Evolutionary conservation across 2,888 invertebrate genomes (phyloP).

Genomic region (Hermodice carunculata): DNA sequence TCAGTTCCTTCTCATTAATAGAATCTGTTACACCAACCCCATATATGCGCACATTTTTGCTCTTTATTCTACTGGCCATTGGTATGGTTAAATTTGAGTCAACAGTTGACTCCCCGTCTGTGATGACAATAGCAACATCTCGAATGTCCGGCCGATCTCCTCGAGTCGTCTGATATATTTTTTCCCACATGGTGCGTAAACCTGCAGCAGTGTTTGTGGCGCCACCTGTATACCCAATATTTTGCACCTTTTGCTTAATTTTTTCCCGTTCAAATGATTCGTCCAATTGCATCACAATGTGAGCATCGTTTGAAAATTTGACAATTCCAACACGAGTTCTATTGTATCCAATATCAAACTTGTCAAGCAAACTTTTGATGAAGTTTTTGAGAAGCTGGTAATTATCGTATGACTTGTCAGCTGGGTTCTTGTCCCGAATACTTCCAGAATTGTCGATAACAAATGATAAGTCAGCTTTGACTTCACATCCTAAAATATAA

Average conservation of each 20-base stretch:
- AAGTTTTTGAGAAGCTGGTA: conserved; percentile 3
- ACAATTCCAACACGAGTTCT: background rate
- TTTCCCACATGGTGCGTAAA: conserved; percentile 4
- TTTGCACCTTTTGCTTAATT: conserved; percentile 6
- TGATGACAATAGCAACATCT: conserved; percentile 24
- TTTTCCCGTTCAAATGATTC: background rate
- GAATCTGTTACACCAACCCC: conserved; percentile 23
- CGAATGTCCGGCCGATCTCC: conserved; percentile 28
- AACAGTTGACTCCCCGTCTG: conserved; percentile 27
- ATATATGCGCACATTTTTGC: conserved; percentile 10
- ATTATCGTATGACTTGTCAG: conserved; percentile 9
- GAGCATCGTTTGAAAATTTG: conserved; percentile 5
- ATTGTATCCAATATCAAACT: background rate
- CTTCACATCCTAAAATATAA: conserved; percentile 3
- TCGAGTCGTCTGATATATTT: conserved; percentile 2
- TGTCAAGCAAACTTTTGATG: conserved; percentile 2
- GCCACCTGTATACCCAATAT: conserved; percentile 23
- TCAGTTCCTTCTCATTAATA: conserved; percentile 21
- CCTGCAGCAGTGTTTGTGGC: conserved; percentile 27
- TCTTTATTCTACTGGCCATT: conserved; percentile 20
- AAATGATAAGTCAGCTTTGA: conserved; percentile 5
- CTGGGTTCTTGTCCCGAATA: conserved; percentile 7
- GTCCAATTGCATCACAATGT: conserved; percentile 3
- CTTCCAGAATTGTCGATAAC: conserved; percentile 11
- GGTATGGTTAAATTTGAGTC: conserved; percentile 17